Base-by-base conservation (phyloP, 92 coral and sea anemone species). In the Porites evermanni region DNA sequence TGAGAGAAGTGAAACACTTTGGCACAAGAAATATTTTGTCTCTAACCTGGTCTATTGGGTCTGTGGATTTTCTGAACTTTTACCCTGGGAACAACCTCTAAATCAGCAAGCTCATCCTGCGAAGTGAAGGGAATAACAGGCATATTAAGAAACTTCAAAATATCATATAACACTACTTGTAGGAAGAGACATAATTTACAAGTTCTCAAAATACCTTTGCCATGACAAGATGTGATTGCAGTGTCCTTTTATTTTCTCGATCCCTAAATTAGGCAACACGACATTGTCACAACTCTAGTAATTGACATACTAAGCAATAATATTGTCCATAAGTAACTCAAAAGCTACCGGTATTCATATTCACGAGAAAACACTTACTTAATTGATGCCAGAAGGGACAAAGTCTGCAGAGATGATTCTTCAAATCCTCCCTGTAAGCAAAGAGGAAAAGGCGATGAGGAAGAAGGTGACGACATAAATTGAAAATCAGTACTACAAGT, bases 21-120 rank as follows among this genome's bases (percentile, higher is more conserved):
- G 16, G 61, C 12, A 56, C 1, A 14, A 8, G 4, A 56, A 56
- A 56, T 14, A 14, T 65, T 54, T 32, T 13, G 12, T 23, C 20
- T 52, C 81, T 63, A 82, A 96, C 99, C 99, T 89, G 99, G 99
- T 78, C 92, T 91, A 58, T 91, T 93, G 23, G 96, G 95, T 81
- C 95, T 89, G 64, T 92, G 94, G 24, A 96, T 95, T 90, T 91
- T 88, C 85, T 96, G 99, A 54, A 91, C 98, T 73, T 96, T 96
- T 78, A 88, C 77, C 47, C 97, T 82, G 12, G 99, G 99, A 12
- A 92, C 96, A 76, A 96, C 98, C 75, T 96, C 99, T 24, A 96
- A 92, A 24, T 96, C 99, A 18, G 99, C 99, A 54, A 96, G 85
- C 84, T 96, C 99, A 86, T 96, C 99, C 99, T 96, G 85, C 47